Conservation (phyloP, 2,113 vertebrate species). For the Cynopterus brachyotis region DNA sequence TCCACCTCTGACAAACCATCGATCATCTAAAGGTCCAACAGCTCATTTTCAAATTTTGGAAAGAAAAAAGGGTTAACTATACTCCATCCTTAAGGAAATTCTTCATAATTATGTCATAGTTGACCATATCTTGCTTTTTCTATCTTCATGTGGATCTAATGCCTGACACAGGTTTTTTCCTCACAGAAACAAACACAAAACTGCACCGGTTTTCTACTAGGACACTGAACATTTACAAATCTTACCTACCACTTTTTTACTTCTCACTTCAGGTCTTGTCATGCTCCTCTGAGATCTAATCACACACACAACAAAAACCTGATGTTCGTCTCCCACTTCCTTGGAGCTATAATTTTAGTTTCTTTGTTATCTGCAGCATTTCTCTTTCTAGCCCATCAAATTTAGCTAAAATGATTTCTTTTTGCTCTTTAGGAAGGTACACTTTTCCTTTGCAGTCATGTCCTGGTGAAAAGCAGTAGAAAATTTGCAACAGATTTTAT, state of each 20-base stretch:
- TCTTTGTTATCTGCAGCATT: slow-evolving; percentile 45
- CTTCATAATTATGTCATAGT: not conserved
- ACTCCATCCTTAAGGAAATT: not conserved
- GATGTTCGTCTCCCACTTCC: not conserved
- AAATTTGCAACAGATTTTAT: not conserved
- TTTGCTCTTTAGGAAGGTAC: not conserved
- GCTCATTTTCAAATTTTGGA: not conserved
- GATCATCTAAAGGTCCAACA: not conserved
- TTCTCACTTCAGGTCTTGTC: slow-evolving; percentile 19
- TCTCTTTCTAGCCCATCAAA: slow-evolving; percentile 38
- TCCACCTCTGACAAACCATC: not conserved
- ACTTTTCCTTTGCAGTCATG: not conserved
- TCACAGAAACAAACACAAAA: slow-evolving; percentile 20
- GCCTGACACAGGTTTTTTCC: not conserved
- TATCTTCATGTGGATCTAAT: not conserved
- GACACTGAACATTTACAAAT: not conserved
- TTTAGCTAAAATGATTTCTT: slow-evolving; percentile 47
- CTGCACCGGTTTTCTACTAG: not conserved
- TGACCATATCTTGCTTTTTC: not conserved
- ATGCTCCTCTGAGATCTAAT: slow-evolving; percentile 52
- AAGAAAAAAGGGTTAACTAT: not conserved
- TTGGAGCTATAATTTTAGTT: slow-evolving; percentile 51
- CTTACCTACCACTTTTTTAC: not conserved
- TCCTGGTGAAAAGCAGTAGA: not conserved
- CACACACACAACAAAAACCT: slow-evolving; percentile 31